These are phyloP conservation scores for Hystrix cristata DNA, from an alignment of 2,113 vertebrate genomes.

Conservation along the genomic window DNA sequence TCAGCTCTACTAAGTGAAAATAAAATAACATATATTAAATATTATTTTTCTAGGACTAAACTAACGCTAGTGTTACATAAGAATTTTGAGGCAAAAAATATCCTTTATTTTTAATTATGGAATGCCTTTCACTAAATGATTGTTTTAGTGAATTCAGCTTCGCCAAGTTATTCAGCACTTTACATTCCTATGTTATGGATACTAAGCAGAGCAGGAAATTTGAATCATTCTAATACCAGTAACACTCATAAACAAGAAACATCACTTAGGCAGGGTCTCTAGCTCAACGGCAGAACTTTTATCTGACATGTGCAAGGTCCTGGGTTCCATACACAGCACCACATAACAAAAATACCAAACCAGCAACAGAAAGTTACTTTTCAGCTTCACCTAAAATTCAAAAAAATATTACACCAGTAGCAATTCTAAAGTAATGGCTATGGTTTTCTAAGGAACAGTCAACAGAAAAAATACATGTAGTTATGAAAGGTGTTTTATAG, in stretches of 20 bases:
- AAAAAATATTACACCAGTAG: neutral
- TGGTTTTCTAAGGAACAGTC: neutral
- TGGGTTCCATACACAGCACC: neutral
- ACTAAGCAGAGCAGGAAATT: slow-evolving; percentile 22
- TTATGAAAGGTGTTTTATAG: neutral
- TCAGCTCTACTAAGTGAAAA: neutral
- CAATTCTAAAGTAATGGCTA: neutral
- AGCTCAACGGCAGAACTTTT: neutral
- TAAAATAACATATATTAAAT: neutral
- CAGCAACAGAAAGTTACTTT: neutral
- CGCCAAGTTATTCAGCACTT: neutral
- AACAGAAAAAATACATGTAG: neutral
- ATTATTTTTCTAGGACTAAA: neutral
- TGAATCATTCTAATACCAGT: neutral
- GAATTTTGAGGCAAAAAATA: neutral
- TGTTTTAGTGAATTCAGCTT: slow-evolving; percentile 2
- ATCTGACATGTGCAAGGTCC: neutral
- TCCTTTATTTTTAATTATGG: neutral
- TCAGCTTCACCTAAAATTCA: neutral
- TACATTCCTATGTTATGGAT: neutral
- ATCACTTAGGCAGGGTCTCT: neutral
- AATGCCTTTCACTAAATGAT: neutral
- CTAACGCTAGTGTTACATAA: neutral
- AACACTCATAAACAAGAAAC: neutral
- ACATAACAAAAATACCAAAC: neutral